Conservation (phyloP, 1,140 invertebrate species). For the Bombus confusus region DNA sequence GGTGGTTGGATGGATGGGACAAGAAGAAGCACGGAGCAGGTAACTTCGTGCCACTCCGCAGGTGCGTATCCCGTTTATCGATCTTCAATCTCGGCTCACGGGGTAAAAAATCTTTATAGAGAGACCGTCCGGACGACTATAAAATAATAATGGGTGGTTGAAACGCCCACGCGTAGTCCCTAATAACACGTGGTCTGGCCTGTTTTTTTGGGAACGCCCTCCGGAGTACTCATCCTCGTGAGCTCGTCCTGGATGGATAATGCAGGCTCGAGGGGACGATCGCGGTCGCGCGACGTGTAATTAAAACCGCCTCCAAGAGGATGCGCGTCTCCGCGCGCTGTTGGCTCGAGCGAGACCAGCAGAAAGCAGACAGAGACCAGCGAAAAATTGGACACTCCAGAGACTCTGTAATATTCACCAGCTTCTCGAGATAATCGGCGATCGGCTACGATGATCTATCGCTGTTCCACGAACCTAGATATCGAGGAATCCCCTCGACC, state of each 20-base stretch:
- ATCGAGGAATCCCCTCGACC: too few relatives aligned
- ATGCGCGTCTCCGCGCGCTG: not conserved
- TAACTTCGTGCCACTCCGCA: constrained; percentile 12
- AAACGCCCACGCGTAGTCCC: constrained; percentile 42
- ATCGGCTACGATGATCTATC: constrained; percentile 49
- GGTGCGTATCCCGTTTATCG: constrained; percentile 56
- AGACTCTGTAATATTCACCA: constrained; percentile 28
- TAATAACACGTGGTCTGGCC: constrained; percentile 52
- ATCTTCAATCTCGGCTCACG: constrained; percentile 32
- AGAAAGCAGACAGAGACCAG: not conserved
- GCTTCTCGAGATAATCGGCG: constrained; percentile 37
- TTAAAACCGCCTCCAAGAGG: constrained; percentile 64
- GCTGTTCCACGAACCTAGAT: constrained; percentile 24
- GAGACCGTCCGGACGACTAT: constrained; percentile 33
- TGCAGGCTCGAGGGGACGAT: constrained; percentile 1
- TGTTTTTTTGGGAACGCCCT: constrained; percentile 58
- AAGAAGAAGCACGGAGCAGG: not conserved
- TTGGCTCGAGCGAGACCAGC: constrained; percentile 2
- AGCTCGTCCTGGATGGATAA: constrained; percentile 17
- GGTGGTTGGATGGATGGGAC: not conserved
- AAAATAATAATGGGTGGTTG: constrained; percentile 62
- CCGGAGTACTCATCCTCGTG: not conserved
- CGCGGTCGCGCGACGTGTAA: constrained; percentile 57
- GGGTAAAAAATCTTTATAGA: not conserved
- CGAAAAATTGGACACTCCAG: constrained; percentile 46